phyloP scores from a whole-genome alignment of 2,113 vertebrate species.

The Paedocypris sp. region DNA sequence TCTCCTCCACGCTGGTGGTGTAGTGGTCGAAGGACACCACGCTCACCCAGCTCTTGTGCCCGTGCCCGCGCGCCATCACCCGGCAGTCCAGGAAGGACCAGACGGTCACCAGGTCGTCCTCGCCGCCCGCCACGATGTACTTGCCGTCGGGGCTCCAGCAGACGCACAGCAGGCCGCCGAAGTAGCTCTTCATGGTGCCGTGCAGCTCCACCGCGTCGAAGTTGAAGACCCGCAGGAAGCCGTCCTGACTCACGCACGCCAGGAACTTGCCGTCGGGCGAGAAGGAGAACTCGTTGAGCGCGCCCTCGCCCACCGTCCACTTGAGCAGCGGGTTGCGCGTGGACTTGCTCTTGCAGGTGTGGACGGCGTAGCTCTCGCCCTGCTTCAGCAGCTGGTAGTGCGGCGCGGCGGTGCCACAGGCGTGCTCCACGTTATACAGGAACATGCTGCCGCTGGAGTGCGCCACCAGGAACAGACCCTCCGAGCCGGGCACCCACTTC shows the following conservation, averaged over 20 bases:
- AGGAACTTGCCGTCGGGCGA: conserved; percentile 96
- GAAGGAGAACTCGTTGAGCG: conserved; percentile 95
- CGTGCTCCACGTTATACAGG: conserved; percentile 96
- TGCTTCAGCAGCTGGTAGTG: conserved; percentile 98
- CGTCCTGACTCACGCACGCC: conserved; percentile 92
- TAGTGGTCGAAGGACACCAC: conserved; percentile 96
- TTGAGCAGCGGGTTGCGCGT: conserved; percentile 91
- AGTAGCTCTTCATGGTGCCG: conserved; percentile 98
- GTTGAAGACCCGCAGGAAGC: conserved; percentile 91
- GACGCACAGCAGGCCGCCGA: conserved; percentile 92
- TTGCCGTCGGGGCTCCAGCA: conserved; percentile 98
- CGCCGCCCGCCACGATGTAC: conserved; percentile 91
- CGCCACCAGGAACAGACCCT: conserved; percentile 95
- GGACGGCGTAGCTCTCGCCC: conserved; percentile 91
- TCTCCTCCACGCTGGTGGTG: conserved; percentile 91
- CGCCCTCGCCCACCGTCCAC: conserved; percentile 95
- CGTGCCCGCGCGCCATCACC: conserved; percentile 89
- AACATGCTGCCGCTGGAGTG: conserved; percentile 97
- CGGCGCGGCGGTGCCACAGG: conserved; percentile 87
- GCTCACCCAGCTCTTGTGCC: conserved; percentile 97
- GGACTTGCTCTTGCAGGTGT: conserved; percentile 98
- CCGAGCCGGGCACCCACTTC: conserved; percentile 95
- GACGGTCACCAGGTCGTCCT: conserved; percentile 95
- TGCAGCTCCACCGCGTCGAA: conserved; percentile 93
- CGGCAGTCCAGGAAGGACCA: conserved; percentile 93